These are phyloP conservation scores for Entelurus aequoreus DNA, from an alignment of 2,113 vertebrate species.

Conservation along the genomic window DNA sequence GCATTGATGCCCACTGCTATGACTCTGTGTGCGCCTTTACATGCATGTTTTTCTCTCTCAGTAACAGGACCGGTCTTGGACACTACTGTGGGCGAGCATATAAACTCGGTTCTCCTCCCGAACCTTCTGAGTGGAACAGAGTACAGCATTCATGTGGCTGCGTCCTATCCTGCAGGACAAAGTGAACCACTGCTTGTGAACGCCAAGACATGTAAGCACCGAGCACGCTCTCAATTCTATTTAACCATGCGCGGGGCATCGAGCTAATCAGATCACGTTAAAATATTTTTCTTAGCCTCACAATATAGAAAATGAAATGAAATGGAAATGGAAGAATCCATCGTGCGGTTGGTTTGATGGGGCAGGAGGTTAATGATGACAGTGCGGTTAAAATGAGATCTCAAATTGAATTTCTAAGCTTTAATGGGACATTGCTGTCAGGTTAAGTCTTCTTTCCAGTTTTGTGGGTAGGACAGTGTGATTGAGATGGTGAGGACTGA, in stretches of 20 bases:
- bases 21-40: background rate
- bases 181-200: conserved; percentile 80
- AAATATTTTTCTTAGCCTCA: background rate
- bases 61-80: conserved; percentile 80
- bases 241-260: background rate
- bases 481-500: background rate
- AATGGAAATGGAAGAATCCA: conserved; percentile 1
- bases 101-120: conserved; percentile 82
- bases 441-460: conserved; percentile 14
- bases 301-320: background rate
- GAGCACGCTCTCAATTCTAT: background rate
- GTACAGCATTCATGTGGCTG: conserved; percentile 86
- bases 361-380: conserved; percentile 6
- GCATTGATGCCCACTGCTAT: background rate
- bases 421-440: conserved; percentile 6
- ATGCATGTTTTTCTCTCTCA: conserved; percentile 46
- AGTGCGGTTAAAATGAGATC: conserved; percentile 8
- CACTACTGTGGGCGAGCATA: conserved; percentile 80
- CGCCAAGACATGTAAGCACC: conserved; percentile 85
- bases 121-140: conserved; percentile 86
- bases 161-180: conserved; percentile 83
- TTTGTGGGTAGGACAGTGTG: conserved; percentile 10
- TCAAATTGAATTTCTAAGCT: conserved; percentile 11
- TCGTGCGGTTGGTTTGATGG: background rate
- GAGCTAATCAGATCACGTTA: background rate